Evolutionary conservation across 2,797 vertebrate species (phyloP).

Genomic region (Rhynchotus rufescens): DNA sequence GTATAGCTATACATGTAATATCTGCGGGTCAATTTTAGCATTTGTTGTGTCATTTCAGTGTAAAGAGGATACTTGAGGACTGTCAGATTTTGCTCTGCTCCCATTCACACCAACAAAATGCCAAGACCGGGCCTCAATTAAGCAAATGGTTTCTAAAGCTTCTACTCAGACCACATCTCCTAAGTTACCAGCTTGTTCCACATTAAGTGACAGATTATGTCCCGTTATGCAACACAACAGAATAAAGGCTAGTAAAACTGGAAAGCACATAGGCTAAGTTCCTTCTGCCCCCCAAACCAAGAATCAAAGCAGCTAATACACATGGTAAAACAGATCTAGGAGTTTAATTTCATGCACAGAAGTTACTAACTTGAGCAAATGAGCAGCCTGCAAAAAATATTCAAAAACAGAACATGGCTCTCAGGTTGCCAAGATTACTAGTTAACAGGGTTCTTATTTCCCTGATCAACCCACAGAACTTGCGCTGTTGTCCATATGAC

Average conservation of each 20-base stretch:
- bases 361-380: neutral
- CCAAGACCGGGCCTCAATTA: neutral
- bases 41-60: neutral
- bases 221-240: neutral
- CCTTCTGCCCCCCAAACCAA: neutral
- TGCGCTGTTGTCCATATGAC: neutral
- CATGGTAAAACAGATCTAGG: neutral
- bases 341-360: neutral
- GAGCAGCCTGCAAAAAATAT: neutral
- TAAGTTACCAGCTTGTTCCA: neutral
- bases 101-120: neutral
- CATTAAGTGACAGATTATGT: fast-evolving
- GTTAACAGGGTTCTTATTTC: neutral
- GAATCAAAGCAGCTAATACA: neutral
- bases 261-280: neutral
- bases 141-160: neutral
- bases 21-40: neutral
- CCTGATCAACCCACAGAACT: neutral
- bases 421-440: neutral
- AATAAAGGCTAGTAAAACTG: neutral
- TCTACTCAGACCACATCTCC: neutral
- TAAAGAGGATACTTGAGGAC: neutral
- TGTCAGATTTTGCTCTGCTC: neutral
- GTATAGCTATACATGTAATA: neutral
- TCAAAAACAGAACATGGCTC: fast-evolving